Base-by-base conservation (phyloP, 2,797 vertebrate species). In the Selene dorsalis region DNA sequence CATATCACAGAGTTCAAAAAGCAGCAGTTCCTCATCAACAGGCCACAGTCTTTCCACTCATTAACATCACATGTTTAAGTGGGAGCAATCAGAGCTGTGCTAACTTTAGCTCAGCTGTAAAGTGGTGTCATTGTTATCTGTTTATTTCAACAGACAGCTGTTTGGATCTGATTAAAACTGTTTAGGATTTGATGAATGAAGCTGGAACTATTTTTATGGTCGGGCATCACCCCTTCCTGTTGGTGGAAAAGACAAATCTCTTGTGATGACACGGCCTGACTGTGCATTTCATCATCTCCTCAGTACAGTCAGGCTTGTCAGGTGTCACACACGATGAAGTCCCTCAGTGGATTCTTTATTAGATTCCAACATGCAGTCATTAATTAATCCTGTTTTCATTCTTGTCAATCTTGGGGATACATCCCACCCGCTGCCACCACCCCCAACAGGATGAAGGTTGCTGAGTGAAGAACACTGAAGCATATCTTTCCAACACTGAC, bases 341-440 rank as follows among this genome's bases (percentile, higher is more conserved):
- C 65, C 78, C 81, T 78, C 64, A 5, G 62, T 73, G 69, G 80
- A 80, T 79, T 75, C 70, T 86, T 80, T 77, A 84, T 89, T 85
- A 78, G 73, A 84, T 85, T 82, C 47, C 69, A 53, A 11, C 58
- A 48, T 66, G 58, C 72, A 48, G 60, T 69, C 74, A 82, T 87
- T 87, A 90, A 91, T 91, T 88, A 80, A 89, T 88, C 70, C 57
- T 80, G 62, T 88, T 87, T 90, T 83, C 79, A 56, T 78, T 86
- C 63, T 59, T 82, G 82, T 87, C 85, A 69, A 26, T 85, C 77
- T 39, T 14, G 16, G 24, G 24, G 13, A 69, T 39, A 64, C 77
- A 79, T 67, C 84, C 83, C 81, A 72, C 79, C 79, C 69, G 76
- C 76, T 80, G 52, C 41, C 53, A 50, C 64, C 82, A 53, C 47